Evolutionary conservation across 1,140 invertebrate genomes (phyloP).

Genomic region (Uloborus diversus): DNA sequence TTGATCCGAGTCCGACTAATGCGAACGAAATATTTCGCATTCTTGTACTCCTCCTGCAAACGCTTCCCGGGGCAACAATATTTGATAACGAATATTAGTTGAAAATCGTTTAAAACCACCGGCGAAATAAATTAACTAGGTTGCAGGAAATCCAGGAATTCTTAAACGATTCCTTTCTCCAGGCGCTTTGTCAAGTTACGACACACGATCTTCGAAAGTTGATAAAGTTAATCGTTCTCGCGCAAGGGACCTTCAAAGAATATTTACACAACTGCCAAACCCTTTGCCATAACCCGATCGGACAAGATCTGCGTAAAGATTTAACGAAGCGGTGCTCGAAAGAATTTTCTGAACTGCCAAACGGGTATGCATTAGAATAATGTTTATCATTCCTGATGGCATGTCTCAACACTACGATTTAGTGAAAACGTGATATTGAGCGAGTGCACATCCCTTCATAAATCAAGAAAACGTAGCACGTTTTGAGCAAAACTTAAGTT

Average conservation of each 20-base stretch:
- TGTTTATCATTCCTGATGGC: conserved; percentile 20
- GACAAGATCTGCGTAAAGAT: not conserved
- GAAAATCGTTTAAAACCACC: conserved; percentile 22
- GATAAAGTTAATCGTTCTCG: conserved; percentile 21
- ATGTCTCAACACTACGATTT: not conserved
- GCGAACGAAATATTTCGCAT: no score
- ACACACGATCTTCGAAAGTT: not conserved
- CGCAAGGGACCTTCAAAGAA: not conserved
- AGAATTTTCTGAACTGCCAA: conserved; percentile 13
- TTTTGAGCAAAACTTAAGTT: conserved; percentile 10
- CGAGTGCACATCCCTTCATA: not conserved
- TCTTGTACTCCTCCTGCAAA: not conserved
- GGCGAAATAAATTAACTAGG: conserved; percentile 2
- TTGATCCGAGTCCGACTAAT: no score
- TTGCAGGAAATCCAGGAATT: conserved; percentile 1
- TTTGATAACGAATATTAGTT: conserved; percentile 24
- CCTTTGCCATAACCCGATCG: not conserved
- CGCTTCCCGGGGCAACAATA: conserved; percentile 10
- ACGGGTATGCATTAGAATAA: conserved; percentile 29
- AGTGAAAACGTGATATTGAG: conserved; percentile 16
- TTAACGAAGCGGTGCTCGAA: conserved; percentile 6
- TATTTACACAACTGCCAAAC: conserved; percentile 4
- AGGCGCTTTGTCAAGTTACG: not conserved
- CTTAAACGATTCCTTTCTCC: not conserved
- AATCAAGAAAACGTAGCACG: conserved; percentile 28